A percentile compares a stretch with the other conserved stretches of the same genome.
These are phyloP conservation scores for Torymus aiolomorphi DNA, from an alignment of 2,888 invertebrate species.

Conservation along the genomic window DNA sequence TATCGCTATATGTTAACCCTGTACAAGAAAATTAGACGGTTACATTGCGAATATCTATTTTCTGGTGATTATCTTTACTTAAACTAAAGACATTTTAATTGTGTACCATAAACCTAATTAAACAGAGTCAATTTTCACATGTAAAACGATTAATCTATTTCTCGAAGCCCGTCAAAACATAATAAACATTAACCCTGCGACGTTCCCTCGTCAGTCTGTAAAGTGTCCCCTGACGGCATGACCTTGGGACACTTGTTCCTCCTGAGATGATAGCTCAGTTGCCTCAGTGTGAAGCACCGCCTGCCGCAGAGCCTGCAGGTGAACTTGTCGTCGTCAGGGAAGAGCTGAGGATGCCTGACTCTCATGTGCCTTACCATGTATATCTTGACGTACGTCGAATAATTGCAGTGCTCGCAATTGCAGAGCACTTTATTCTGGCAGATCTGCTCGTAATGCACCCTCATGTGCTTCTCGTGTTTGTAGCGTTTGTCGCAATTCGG, in stretches of 20 bases:
- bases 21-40: no score
- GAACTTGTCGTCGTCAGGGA: not conserved
- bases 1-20: no score
- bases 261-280: not conserved
- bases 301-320: not conserved
- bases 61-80: no score
- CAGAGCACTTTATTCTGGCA: not conserved
- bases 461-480: not conserved
- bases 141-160: no score
- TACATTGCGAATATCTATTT: no score
- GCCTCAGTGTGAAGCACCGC: not conserved
- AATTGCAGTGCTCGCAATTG: not conserved
- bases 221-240: no score
- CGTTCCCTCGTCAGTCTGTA: no score
- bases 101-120: no score
- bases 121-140: no score
- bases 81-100: no score
- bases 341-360: not conserved
- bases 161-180: no score
- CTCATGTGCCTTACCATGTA: not conserved
- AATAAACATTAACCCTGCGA: no score
- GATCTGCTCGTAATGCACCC: not conserved
- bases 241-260: not conserved
- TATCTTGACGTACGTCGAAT: not conserved
- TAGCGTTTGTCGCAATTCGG: slow-evolving; percentile 7